Percentiles rank a stretch among this genome's conserved stretches.
Evolutionary conservation across 2,888 invertebrate species (phyloP).

Genomic region (Metopia argyrocephala): DNA sequence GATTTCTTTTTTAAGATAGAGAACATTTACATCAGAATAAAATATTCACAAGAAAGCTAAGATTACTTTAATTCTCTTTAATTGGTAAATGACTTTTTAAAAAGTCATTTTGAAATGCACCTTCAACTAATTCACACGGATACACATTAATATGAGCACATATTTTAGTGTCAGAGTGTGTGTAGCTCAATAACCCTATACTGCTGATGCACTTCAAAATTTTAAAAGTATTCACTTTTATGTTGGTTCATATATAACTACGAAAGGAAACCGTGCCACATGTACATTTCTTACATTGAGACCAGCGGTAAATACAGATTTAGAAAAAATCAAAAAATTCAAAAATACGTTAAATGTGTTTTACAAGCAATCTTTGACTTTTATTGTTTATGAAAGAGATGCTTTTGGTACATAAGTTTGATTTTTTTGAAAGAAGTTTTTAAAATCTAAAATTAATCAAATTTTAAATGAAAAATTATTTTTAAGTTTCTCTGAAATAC

Average conservation of each 20-base stretch:
- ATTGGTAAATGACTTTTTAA: slow-evolving; percentile 40
- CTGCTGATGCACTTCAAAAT: slow-evolving; percentile 43
- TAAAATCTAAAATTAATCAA: too few species aligned
- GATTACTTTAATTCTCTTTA: slow-evolving; percentile 6
- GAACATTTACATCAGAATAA: slow-evolving; percentile 5
- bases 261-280: background rate
- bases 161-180: background rate
- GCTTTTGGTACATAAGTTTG: too few species aligned
- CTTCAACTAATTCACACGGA: background rate
- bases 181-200: slow-evolving; percentile 49
- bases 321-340: too few species aligned
- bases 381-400: too few species aligned
- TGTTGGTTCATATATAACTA: slow-evolving; percentile 32
- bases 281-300: too few species aligned
- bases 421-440: too few species aligned
- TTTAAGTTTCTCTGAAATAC: too few species aligned
- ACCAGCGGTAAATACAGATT: too few species aligned
- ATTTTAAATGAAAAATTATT: too few species aligned
- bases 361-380: too few species aligned
- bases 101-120: slow-evolving; percentile 15
- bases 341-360: too few species aligned
- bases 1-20: too few species aligned
- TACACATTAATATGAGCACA: background rate
- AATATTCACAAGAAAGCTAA: background rate
- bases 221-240: slow-evolving; percentile 35